Evolutionary conservation across 2,888 invertebrate genomes (phyloP), one percentile per base, ranked within the genome.

Genomic region (Pedicia rivosa): DNA sequence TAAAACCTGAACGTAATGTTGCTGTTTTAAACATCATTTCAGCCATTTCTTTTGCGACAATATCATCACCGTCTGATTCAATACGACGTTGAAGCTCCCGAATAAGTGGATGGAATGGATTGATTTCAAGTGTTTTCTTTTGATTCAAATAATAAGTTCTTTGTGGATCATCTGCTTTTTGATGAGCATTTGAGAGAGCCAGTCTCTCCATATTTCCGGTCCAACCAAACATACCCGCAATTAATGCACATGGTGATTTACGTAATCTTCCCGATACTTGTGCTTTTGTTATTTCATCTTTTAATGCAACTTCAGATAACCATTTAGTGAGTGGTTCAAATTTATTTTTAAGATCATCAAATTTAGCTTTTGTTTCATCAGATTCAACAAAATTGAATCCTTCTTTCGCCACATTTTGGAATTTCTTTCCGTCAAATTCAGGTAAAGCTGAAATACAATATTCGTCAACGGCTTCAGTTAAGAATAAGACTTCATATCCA

Each of bases 401-500:
- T 67, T 99, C 98, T 65, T 98, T 99, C 48, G 98, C 98, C 37
- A 95, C 90, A 60, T 99, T 99, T 65, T 92, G 92, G 83, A 98
- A 97, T 64, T 94, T 97, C 67, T 94, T 91, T 37, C 92, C 91
- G 52, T 98, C 97, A 63, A 87, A 98, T 64, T 98, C 97, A 2
- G 97, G 94, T 59, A 98, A 67, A 31, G 92, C 81, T 35, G 91
- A 88, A 48, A 98, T 83, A 50, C 87, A 80, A 65, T 98, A 98
- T 64, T 98, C 98, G 65, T 98, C 98, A 33, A 98, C 94, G 22
- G 98, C 88, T 65, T 99, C 98, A 8, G 80, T 78, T 35, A 99
- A 68, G 59, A 78, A 95, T 43, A 98, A 65, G 39, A 95, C 90
- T 69, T 98, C 98, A 61, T 83, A 92, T 10, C 95, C 95, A 59